phyloP scores from a whole-genome alignment of 2,113 vertebrate genomes.

The Aythya baeri region DNA sequence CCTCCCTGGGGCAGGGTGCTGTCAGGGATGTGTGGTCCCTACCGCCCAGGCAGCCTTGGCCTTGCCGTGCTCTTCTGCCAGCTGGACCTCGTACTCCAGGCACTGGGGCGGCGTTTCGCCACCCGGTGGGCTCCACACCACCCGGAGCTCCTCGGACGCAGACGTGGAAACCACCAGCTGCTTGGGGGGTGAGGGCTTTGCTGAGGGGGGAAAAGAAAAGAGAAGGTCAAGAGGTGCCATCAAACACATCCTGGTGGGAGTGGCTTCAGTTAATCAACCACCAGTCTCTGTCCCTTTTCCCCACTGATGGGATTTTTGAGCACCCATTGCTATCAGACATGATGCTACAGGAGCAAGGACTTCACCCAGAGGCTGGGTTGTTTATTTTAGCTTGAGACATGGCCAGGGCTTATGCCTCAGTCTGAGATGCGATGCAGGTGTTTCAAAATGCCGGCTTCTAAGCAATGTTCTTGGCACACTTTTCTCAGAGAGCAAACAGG shows the following conservation, averaged over 20 bases:
- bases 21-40: not conserved
- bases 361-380: not conserved
- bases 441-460: fast-evolving
- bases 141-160: conserved; percentile 34
- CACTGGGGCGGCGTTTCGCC: conserved; percentile 76
- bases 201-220: not conserved
- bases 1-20: fast-evolving
- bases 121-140: conserved; percentile 76
- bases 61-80: not conserved
- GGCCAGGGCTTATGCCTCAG: not conserved
- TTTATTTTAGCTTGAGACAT: fast-evolving
- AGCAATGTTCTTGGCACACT: fast-evolving
- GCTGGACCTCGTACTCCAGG: conserved; percentile 84
- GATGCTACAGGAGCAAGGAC: not conserved
- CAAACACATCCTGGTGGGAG: not conserved
- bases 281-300: not conserved
- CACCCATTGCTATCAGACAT: fast-evolving
- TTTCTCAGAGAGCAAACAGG: fast-evolving
- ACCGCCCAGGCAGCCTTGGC: conserved; percentile 51
- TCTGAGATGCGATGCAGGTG: not conserved
- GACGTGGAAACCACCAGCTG: conserved; percentile 58
- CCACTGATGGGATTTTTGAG: fast-evolving
- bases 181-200: conserved; percentile 18
- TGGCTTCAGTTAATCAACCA: fast-evolving
- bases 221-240: not conserved